Conservation (phyloP, 2,888 invertebrate genomes). For the Eudemis profundana region DNA sequence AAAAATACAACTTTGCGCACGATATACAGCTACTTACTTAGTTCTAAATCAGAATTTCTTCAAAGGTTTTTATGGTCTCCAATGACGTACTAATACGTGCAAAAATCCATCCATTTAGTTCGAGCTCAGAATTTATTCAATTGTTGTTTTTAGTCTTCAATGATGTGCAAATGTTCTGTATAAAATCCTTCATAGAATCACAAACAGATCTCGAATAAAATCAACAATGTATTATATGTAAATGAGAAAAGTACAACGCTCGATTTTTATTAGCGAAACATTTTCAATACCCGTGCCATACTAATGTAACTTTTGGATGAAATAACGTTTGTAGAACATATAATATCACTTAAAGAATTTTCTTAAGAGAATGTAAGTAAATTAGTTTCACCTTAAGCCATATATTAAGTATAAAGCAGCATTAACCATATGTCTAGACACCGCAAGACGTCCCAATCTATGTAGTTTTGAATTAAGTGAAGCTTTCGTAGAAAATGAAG, state of each 20-base stretch:
- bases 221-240: constrained; percentile 26
- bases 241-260: constrained; percentile 14
- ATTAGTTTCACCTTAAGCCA: constrained; percentile 27
- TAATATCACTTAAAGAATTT: constrained; percentile 6
- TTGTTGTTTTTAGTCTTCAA: constrained; percentile 23
- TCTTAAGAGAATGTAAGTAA: constrained; percentile 6
- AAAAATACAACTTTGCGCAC: no score
- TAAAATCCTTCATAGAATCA: constrained; percentile 24
- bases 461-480: constrained; percentile 36
- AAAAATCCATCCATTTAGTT: constrained; percentile 7
- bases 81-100: background rate
- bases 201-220: constrained; percentile 26
- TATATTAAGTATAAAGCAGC: constrained; percentile 20
- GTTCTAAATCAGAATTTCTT: no score
- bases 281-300: constrained; percentile 13
- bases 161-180: constrained; percentile 38
- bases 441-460: constrained; percentile 32
- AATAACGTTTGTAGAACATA: background rate
- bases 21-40: no score
- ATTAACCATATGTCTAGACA: constrained; percentile 34
- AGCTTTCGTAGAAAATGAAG: constrained; percentile 25
- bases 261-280: constrained; percentile 25
- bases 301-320: constrained; percentile 8
- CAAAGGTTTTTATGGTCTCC: no score
- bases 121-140: constrained; percentile 21